Base-by-base conservation (phyloP, 2,113 vertebrate genomes). In the Cyprinodon variegatus region DNA sequence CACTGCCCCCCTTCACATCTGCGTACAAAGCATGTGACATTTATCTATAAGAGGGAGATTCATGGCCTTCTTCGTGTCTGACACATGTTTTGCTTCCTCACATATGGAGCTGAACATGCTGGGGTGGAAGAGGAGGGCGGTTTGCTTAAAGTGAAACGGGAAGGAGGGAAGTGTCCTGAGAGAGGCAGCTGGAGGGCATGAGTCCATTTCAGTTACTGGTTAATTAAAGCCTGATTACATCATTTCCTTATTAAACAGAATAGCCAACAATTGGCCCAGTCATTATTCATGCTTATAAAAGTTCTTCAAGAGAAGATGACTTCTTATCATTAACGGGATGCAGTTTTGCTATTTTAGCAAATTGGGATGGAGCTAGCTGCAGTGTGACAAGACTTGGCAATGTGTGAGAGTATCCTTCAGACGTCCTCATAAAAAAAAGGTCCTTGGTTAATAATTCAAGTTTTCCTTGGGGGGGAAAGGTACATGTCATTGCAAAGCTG, bases 161-260 rank as follows among this genome's bases (percentile, higher is more conserved):
- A 61, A 61, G 70, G 68, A 76, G 78, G 80, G 69, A 77, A 85
- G 74, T 84, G 87, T 91, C 89, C 87, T 81, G 81, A 79, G 75
- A 86, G 65, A 77, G 77, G 88, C 77, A 75, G 87, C 91, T 87
- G 87, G 20, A 85, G 86, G 90, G 79, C 77, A 77, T 43, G 64
- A 84, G 83, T 86, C 85, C 84, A 86, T 88, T 93, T 90, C 92
- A 91, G 90, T 90, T 84, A 81, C 82, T 90, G 91, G 77, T 90
- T 94, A 94, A 94, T 93, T 92, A 88, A 82, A 90, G 86, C 79
- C 86, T 81, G 92, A 94, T 94, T 91, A 79, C 80, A 92, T 92
- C 82, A 81, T 86, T 75, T 84, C 74, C 79, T 84, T 84, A 65
- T 86, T 80, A 85, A 92, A 88, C 59, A 84, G 86, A 90, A 90